Evolutionary conservation across 2,113 vertebrate genomes (phyloP).

Genomic region (Rhynchomys soricoides): DNA sequence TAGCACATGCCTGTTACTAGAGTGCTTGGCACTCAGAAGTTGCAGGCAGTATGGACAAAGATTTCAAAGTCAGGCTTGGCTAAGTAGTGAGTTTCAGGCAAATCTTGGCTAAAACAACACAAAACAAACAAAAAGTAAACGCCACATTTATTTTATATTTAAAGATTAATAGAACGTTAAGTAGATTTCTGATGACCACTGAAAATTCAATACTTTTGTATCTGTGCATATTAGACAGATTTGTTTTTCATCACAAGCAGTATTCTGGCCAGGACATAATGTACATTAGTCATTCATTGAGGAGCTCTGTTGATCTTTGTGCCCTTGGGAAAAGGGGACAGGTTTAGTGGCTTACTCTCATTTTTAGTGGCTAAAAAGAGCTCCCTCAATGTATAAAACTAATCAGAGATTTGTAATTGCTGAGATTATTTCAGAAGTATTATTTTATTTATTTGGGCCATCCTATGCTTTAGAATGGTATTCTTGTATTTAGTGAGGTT

Average conservation of each 20-base stretch:
- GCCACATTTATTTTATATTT: background rate
- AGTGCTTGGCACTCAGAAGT: background rate
- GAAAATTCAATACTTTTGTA: background rate
- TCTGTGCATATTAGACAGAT: background rate
- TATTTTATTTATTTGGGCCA: conserved; percentile 6
- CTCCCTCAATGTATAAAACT: background rate
- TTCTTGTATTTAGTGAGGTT: background rate
- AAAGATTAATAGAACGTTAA: conserved; percentile 36
- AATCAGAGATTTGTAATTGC: background rate
- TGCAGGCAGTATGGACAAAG: background rate
- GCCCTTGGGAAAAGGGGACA: background rate
- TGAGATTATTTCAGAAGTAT: background rate
- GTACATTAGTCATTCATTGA: background rate
- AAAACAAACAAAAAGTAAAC: background rate
- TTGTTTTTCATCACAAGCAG: conserved; percentile 1
- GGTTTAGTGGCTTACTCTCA: background rate
- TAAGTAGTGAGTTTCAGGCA: background rate
- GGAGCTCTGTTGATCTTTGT: background rate
- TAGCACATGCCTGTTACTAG: background rate
- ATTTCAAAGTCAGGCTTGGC: background rate
- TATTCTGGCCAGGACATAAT: background rate
- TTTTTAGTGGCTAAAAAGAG: background rate
- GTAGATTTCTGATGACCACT: background rate
- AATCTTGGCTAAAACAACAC: background rate
- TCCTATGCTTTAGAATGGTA: background rate